Evolutionary conservation across 1,140 invertebrate genomes (phyloP), one percentile per base, ranked within the genome.

Genomic region (Brachystomella parvula): DNA sequence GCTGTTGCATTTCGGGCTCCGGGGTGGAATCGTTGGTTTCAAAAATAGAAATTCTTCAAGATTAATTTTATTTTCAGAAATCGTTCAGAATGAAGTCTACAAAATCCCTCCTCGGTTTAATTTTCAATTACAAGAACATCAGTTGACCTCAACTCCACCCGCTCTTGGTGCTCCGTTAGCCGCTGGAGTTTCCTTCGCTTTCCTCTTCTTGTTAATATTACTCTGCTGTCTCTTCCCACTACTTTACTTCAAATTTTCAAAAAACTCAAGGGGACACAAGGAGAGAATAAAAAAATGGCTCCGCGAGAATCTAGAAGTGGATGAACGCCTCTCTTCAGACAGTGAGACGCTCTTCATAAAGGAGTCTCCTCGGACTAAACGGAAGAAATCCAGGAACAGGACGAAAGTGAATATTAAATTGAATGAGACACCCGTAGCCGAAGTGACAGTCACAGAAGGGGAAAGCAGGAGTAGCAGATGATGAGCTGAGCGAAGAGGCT

Each of bases 1-100:
- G n/a, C n/a, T n/a, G n/a, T n/a, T n/a, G n/a, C n/a, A n/a, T n/a
- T n/a, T n/a, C n/a, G n/a, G n/a, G n/a, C n/a, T n/a, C n/a, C n/a
- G n/a, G n/a, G n/a, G n/a, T n/a, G n/a, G n/a, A n/a, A n/a, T n/a
- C n/a, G n/a, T n/a, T n/a, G n/a, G n/a, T n/a, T n/a, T n/a, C n/a
- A n/a, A n/a, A n/a, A n/a, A n/a, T n/a, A n/a, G n/a, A n/a, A n/a
- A n/a, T n/a, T n/a, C n/a, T n/a, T n/a, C n/a, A n/a, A n/a, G n/a
- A n/a, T n/a, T n/a, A n/a, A n/a, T 53, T 53, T 53, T 53, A 12
- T 24, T 24, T 15, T 53, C 24, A 53, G 49, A 53, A 53, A 24
- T 53, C 6, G 24, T 53, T 19, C 49, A 53, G 24, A 53, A 53
- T 26, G 49, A 53, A 53, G 49, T 53, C 3, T 53, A 53, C 49